Evolutionary conservation across 2,113 vertebrate genomes (phyloP).

Genomic region (Saccopteryx leptura): DNA sequence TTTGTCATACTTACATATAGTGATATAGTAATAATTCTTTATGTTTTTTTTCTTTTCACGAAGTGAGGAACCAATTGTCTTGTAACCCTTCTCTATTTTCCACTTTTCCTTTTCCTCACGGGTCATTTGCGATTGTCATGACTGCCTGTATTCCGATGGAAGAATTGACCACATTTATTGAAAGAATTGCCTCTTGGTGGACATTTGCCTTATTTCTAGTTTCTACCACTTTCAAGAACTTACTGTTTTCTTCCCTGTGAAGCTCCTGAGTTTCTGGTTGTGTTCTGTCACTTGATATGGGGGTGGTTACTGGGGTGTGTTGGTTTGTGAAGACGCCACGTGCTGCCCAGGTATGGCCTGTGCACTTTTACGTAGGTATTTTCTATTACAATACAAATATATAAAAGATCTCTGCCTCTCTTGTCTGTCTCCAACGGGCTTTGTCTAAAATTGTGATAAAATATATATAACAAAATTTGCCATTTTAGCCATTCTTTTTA

Average conservation of each 20-base stretch:
- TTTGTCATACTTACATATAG: background rate
- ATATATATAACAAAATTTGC: too few species aligned
- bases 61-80: background rate
- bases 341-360: background rate
- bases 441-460: background rate
- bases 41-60: background rate
- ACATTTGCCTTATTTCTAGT: background rate
- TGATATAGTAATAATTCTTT: background rate
- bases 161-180: too few species aligned
- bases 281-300: background rate
- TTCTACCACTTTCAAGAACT: fast-evolving
- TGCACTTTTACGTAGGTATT: fast-evolving
- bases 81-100: background rate
- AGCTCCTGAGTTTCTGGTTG: background rate
- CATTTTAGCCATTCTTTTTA: too few species aligned
- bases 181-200: background rate
- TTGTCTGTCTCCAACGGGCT: background rate
- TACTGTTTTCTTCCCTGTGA: background rate
- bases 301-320: background rate
- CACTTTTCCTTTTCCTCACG: background rate
- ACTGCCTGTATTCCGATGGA: background rate
- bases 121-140: background rate
- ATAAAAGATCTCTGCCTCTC: background rate
- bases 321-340: background rate
- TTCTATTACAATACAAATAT: background rate